phyloP scores from a whole-genome alignment of 2,113 vertebrate genomes.

The Ictidomys tridecemlineatus region DNA sequence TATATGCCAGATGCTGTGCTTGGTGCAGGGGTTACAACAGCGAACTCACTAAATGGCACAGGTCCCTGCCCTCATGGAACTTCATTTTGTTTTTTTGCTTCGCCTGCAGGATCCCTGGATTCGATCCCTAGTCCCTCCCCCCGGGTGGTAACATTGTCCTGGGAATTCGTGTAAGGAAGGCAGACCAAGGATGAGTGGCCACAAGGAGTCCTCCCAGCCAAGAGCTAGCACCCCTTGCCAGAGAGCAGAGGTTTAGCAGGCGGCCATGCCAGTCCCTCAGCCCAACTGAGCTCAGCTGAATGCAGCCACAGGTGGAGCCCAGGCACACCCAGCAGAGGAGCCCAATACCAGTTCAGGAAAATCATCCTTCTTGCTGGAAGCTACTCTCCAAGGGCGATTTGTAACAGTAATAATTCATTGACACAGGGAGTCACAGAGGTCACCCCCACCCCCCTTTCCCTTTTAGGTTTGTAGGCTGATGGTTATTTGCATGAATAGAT shows the following conservation, averaged over 20 bases:
- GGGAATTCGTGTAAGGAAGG: background rate
- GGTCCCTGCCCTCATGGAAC: background rate
- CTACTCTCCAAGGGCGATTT: background rate
- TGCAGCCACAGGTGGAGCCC: background rate
- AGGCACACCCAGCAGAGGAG: background rate
- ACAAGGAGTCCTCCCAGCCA: background rate
- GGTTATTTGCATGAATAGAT: background rate
- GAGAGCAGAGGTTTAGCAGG: background rate
- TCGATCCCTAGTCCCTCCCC: too few relatives aligned
- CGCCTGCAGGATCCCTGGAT: too few relatives aligned
- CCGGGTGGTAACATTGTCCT: background rate
- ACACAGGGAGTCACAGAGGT: background rate
- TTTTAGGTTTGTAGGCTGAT: background rate
- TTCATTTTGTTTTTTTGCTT: background rate
- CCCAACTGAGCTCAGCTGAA: background rate
- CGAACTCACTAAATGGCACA: background rate
- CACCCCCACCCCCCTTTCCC: background rate
- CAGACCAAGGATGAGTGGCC: background rate
- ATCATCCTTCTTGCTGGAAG: background rate
- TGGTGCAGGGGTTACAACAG: too few relatives aligned
- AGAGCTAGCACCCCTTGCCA: background rate
- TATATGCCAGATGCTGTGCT: background rate
- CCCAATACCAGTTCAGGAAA: background rate
- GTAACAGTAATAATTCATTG: background rate
- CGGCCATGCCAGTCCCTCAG: background rate